Percentiles rank a stretch among this genome's conserved stretches.
Evolutionary conservation across 1,140 invertebrate species (phyloP).

Genomic region (Danaus plexippus): DNA sequence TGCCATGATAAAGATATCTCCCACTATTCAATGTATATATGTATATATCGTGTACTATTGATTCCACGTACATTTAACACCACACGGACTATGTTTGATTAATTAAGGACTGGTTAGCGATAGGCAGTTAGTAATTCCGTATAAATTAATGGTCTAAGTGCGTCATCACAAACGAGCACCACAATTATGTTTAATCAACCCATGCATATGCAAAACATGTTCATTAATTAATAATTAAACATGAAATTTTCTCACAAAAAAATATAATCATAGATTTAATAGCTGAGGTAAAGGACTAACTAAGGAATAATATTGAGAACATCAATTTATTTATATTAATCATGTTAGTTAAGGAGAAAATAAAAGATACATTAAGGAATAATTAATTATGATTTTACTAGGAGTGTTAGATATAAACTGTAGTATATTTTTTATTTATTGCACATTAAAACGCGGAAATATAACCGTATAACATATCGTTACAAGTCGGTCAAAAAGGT

Average conservation of each 20-base stretch:
- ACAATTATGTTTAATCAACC: slow-evolving; percentile 1
- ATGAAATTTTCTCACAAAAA: not conserved
- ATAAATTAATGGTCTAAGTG: slow-evolving; percentile 7
- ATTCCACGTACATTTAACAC: not conserved
- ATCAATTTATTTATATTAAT: too few relatives aligned
- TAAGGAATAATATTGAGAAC: too few relatives aligned
- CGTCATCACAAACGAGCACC: not conserved
- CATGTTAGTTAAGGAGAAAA: too few relatives aligned
- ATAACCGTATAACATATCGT: too few relatives aligned
- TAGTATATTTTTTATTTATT: too few relatives aligned
- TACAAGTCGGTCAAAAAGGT: too few relatives aligned
- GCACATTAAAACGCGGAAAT: too few relatives aligned
- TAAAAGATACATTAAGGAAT: too few relatives aligned
- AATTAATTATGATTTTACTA: too few relatives aligned
- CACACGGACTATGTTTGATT: too few relatives aligned
- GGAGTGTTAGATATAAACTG: too few relatives aligned
- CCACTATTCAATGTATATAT: slow-evolving; percentile 1
- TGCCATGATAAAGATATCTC: not conserved
- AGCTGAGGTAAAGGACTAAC: not conserved
- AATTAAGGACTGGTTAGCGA: not conserved
- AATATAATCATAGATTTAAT: not conserved
- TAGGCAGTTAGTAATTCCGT: not conserved
- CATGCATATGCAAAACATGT: not conserved
- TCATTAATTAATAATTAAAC: not conserved
- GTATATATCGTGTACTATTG: slow-evolving; percentile 1